A percentile compares a stretch with the other conserved stretches of the same genome.
Evolutionary conservation across 2,797 vertebrate genomes (phyloP).

Genomic region (Aplochiton taeniatus): DNA sequence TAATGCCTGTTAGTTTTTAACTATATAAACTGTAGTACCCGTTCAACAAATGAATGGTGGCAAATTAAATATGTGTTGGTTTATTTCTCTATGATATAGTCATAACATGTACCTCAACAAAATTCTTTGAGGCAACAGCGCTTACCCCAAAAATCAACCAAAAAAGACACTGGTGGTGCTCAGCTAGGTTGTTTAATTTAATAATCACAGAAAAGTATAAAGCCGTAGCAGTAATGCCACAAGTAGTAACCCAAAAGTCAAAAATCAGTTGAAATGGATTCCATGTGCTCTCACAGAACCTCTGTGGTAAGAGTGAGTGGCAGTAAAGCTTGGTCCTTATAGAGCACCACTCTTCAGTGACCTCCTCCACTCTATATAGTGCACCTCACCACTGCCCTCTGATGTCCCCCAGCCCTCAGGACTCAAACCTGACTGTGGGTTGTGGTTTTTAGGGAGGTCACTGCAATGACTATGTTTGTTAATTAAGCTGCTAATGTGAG

Average conservation of each 20-base stretch:
- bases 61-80: no score
- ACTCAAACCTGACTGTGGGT: background rate
- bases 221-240: constrained; percentile 79
- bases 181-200: constrained; percentile 88
- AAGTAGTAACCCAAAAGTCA: constrained; percentile 90
- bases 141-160: constrained; percentile 86
- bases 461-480: constrained; percentile 32
- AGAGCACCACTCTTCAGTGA: no score
- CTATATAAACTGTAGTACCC: no score
- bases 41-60: no score
- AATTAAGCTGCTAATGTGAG: constrained; percentile 25
- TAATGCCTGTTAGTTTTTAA: no score
- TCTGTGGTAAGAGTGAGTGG: constrained; percentile 78
- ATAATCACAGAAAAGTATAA: constrained; percentile 90
- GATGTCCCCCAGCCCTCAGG: background rate
- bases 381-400: constrained; percentile 9
- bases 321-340: constrained; percentile 79
- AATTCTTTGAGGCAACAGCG: constrained; percentile 80
- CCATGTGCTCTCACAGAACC: constrained; percentile 84
- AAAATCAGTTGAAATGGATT: constrained; percentile 95
- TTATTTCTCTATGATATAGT: constrained; percentile 18
- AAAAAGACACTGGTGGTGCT: constrained; percentile 88
- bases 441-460: constrained; percentile 14
- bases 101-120: constrained; percentile 33
- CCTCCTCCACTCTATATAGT: constrained; percentile 75